These are phyloP conservation scores for Syngnathus floridae DNA, from an alignment of 2,113 vertebrate species.

Conservation along the genomic window DNA sequence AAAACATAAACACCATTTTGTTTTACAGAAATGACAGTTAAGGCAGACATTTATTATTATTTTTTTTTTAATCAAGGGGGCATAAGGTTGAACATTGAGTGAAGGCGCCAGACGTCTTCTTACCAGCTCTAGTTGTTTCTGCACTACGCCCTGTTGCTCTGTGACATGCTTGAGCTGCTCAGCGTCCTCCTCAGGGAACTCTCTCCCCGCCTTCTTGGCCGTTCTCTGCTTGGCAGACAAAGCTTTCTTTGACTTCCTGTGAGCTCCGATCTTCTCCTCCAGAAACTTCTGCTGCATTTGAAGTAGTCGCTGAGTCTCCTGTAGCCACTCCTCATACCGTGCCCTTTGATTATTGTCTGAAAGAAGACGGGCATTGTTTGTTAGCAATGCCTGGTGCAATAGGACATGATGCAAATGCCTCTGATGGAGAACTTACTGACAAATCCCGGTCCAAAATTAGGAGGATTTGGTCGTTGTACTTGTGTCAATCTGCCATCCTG, in stretches of 20 bases:
- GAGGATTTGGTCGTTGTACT: conserved; percentile 88
- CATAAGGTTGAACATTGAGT: conserved; percentile 10
- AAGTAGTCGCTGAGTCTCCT: conserved; percentile 95
- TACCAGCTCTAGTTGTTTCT: conserved; percentile 98
- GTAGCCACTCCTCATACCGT: conserved; percentile 97
- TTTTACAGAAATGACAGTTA: no score
- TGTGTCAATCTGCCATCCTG: conserved; percentile 91
- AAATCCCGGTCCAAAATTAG: conserved; percentile 91
- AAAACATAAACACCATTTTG: background rate
- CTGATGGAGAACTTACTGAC: conserved; percentile 55
- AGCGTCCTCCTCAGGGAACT: conserved; percentile 94
- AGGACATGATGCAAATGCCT: conserved; percentile 27
- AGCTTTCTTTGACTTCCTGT: conserved; percentile 97
- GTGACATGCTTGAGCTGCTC: conserved; percentile 97
- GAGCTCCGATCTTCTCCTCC: conserved; percentile 94
- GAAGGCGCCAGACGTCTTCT: conserved; percentile 32
- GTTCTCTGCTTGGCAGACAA: conserved; percentile 96
- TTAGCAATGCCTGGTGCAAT: conserved; percentile 38
- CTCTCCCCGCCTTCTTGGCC: conserved; percentile 93
- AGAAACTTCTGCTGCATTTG: conserved; percentile 99
- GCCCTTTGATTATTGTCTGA: conserved; percentile 90
- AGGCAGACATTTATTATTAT: no score
- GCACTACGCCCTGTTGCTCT: conserved; percentile 96
- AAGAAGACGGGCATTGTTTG: conserved; percentile 23
- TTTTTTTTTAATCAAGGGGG: no score